Percentiles rank a stretch among this genome's conserved stretches.
Conservation (phyloP, 1,140 invertebrate species). For the Drosophila erecta region DNA sequence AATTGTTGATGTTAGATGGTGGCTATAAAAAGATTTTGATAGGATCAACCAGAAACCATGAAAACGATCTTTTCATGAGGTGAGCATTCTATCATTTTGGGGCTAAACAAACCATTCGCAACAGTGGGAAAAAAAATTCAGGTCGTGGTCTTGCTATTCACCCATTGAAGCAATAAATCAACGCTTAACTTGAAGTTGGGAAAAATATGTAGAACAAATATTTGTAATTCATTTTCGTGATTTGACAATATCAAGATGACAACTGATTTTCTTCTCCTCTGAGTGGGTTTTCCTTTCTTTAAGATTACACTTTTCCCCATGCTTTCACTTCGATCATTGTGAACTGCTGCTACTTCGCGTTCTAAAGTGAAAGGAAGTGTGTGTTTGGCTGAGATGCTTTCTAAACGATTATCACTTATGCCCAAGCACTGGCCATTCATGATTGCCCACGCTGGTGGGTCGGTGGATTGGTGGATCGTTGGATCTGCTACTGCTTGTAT, state of each 20-base stretch:
- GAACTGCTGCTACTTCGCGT: slow-evolving; percentile 29
- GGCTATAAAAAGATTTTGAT: slow-evolving; percentile 43
- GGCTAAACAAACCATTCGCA: slow-evolving; percentile 15
- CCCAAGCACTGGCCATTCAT: slow-evolving; percentile 49
- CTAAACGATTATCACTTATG: slow-evolving; percentile 53
- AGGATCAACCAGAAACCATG: slow-evolving; percentile 17
- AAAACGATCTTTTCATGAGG: slow-evolving; percentile 17
- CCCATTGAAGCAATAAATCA: too few relatives aligned
- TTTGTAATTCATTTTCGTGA: too few relatives aligned
- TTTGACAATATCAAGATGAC: neutral
- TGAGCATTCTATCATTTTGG: slow-evolving; percentile 23
- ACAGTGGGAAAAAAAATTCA: neutral
- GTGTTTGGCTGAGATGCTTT: slow-evolving; percentile 50
- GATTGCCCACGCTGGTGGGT: slow-evolving; percentile 10
- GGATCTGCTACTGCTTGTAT: slow-evolving; percentile 3
- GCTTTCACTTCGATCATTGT: slow-evolving; percentile 55
- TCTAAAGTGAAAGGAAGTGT: slow-evolving; percentile 72
- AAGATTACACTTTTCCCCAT: slow-evolving; percentile 7
- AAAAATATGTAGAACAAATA: too few relatives aligned
- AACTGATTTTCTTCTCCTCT: neutral
- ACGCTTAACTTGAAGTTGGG: too few relatives aligned
- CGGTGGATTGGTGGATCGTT: neutral
- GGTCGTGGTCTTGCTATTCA: neutral
- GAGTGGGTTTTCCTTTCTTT: slow-evolving; percentile 21
- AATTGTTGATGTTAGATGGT: slow-evolving; percentile 17